A percentile compares a stretch with the other conserved stretches of the same genome.
phyloP scores from a whole-genome alignment of 2,113 vertebrate species.

The Oreochromis aureus region DNA sequence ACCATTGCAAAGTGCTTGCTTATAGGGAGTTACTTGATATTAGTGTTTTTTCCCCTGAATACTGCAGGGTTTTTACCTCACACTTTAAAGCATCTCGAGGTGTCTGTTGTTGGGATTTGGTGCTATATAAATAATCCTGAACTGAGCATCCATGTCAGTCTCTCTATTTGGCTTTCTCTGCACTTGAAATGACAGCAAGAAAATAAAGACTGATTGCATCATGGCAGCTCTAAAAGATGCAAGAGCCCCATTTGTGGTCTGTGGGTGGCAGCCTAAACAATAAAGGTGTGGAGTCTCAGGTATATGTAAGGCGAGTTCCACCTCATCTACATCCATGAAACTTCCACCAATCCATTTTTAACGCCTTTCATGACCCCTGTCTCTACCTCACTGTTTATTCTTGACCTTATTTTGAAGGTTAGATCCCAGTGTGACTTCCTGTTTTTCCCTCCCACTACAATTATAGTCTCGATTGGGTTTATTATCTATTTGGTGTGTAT shows the following conservation, averaged over 20 bases:
- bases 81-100: not conserved
- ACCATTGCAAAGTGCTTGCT: not conserved
- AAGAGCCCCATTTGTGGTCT: slow-evolving; percentile 51
- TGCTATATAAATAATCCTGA: not conserved
- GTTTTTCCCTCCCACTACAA: not conserved
- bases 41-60: not conserved
- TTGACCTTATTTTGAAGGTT: not conserved
- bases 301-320: not conserved
- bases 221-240: not conserved
- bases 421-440: not conserved
- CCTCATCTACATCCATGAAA: not conserved
- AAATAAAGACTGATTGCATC: not conserved
- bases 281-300: not conserved
- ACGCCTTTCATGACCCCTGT: fast-evolving
- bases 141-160: not conserved
- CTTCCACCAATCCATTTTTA: not conserved
- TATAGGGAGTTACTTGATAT: not conserved
- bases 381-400: fast-evolving
- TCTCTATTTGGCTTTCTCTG: not conserved
- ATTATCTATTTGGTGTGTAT: not conserved
- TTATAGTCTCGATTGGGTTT: not conserved
- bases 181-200: not conserved
- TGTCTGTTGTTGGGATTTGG: not conserved
- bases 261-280: not conserved
- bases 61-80: not conserved